phyloP scores from a whole-genome alignment of 2,888 invertebrate species.

The Drosophila incognita region DNA sequence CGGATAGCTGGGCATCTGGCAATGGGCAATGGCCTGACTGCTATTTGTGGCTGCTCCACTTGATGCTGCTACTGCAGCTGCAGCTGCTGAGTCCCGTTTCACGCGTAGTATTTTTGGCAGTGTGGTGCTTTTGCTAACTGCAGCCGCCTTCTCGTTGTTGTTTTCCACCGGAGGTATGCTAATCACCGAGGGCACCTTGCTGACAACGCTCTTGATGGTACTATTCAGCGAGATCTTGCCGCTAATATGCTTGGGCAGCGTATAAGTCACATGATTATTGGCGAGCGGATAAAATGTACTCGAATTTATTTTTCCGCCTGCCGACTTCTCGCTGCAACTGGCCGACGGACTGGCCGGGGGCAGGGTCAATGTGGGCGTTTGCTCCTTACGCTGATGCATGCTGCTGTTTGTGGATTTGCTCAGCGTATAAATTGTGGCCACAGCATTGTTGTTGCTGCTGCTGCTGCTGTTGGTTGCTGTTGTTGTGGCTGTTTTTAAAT shows the following conservation, averaged over 20 bases:
- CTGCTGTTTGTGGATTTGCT: conserved; percentile 68
- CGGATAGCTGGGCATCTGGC: conserved; percentile 82
- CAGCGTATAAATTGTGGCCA: conserved; percentile 80
- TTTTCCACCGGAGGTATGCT: conserved; percentile 82
- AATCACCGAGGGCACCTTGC: conserved; percentile 85
- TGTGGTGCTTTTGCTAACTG: conserved; percentile 75
- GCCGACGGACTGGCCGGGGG: conserved; percentile 74
- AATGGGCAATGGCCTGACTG: conserved; percentile 64
- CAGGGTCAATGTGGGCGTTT: conserved; percentile 82
- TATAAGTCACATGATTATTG: conserved; percentile 84
- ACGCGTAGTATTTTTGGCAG: conserved; percentile 82
- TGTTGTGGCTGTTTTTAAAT: conserved; percentile 79
- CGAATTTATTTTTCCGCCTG: conserved; percentile 82
- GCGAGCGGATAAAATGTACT: conserved; percentile 84
- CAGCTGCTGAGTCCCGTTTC: conserved; percentile 59
- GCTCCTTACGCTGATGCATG: conserved; percentile 58
- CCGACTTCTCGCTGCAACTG: conserved; percentile 53
- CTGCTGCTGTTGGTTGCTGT: conserved; percentile 33
- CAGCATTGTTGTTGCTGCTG: conserved; percentile 58
- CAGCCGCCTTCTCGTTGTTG: conserved; percentile 45
- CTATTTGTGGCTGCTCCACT: conserved; percentile 11
- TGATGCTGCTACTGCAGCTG: conserved; percentile 12
- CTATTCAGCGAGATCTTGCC: conserved; percentile 84
- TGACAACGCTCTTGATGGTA: conserved; percentile 84
- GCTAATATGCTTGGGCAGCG: conserved; percentile 83